Evolutionary conservation across 1,140 invertebrate species (phyloP).

Genomic region (Drosophila micromelanica): DNA sequence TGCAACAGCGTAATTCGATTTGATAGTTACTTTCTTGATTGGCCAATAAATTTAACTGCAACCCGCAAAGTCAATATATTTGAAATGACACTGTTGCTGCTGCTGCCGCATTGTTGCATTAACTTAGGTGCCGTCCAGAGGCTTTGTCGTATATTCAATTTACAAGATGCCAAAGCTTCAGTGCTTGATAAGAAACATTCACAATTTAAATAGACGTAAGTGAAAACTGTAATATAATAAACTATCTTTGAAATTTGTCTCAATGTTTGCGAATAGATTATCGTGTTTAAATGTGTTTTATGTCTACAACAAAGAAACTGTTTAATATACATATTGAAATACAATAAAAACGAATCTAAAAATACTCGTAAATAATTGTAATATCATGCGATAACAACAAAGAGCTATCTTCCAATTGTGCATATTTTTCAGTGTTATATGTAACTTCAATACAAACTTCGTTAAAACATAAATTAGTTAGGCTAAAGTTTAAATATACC

Average conservation of each 20-base stretch:
- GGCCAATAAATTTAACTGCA: conserved; percentile 2
- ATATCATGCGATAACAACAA: conserved; percentile 52
- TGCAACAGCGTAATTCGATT: conserved; percentile 38
- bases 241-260: conserved; percentile 31
- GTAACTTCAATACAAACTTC: conserved; percentile 16
- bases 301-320: conserved; percentile 35
- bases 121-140: conserved; percentile 82
- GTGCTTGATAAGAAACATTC: conserved; percentile 27
- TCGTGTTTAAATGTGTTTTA: conserved; percentile 51
- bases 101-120: conserved; percentile 58
- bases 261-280: conserved; percentile 29
- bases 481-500: conserved; percentile 56
- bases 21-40: conserved; percentile 13
- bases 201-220: conserved; percentile 9
- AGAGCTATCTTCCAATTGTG: conserved; percentile 79
- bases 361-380: conserved; percentile 46
- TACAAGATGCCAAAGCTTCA: conserved; percentile 64
- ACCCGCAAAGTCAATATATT: conserved; percentile 11
- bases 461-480: conserved; percentile 55
- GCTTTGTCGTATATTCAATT: conserved; percentile 74
- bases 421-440: conserved; percentile 74
- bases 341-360: conserved; percentile 24
- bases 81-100: neutral
- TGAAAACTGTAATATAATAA: conserved; percentile 23
- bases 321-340: conserved; percentile 18